Percentiles rank a stretch among this genome's conserved stretches.
Evolutionary conservation across 2,797 vertebrate genomes (phyloP).

Genomic region (Myotis findleyi): DNA sequence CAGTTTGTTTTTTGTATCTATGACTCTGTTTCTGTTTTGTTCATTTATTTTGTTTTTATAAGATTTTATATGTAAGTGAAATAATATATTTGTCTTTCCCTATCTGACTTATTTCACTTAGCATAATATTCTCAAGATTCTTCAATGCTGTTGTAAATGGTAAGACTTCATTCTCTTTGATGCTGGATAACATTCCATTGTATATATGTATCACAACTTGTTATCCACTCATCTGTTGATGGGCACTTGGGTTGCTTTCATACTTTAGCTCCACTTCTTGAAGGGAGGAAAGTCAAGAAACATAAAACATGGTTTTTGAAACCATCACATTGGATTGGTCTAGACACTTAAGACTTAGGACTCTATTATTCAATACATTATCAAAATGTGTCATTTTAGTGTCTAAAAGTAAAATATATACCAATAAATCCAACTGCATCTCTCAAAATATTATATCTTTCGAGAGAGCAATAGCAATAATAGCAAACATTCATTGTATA

Average conservation of each 20-base stretch:
- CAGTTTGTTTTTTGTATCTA: not conserved
- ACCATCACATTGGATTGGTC: not conserved
- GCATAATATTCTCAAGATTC: not conserved
- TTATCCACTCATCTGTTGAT: not conserved
- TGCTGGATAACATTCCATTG: not conserved
- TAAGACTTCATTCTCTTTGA: not conserved
- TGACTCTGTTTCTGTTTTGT: not conserved
- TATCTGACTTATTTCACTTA: not conserved
- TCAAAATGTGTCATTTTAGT: not conserved
- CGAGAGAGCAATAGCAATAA: not conserved
- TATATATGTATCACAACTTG: not conserved
- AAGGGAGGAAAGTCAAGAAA: not conserved
- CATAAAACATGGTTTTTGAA: not conserved
- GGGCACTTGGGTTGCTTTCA: not conserved
- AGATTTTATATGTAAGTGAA: not conserved
- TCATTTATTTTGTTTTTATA: not conserved
- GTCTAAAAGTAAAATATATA: not conserved
- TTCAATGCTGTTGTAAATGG: not conserved
- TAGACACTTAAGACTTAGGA: not conserved
- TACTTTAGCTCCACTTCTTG: not conserved
- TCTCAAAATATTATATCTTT: conserved; percentile 32
- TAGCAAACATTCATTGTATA: not conserved
- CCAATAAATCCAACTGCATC: not conserved
- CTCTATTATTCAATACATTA: not conserved
- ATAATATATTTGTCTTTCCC: not conserved